These are phyloP conservation scores for Butorides virescens DNA, from an alignment of 2,113 vertebrate species.

Conservation along the genomic window DNA sequence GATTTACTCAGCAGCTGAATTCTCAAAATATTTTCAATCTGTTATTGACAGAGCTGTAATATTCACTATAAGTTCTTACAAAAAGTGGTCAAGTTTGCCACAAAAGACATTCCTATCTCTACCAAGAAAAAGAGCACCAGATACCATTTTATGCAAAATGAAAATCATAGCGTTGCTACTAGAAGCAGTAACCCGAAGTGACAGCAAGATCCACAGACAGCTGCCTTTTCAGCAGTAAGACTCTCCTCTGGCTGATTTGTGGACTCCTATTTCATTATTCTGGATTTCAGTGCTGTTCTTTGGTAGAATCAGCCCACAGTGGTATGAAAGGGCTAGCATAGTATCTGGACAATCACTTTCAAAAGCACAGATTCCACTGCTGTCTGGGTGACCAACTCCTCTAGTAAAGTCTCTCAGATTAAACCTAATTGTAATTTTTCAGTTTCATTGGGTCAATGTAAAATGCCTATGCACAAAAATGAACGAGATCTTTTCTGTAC, in stretches of 20 bases:
- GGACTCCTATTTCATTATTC: background rate
- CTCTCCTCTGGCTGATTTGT: background rate
- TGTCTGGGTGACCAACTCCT: accelerated
- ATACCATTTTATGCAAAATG: background rate
- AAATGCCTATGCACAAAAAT: background rate
- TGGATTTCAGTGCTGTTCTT: background rate
- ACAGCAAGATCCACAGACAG: background rate
- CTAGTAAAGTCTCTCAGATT: background rate
- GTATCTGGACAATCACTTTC: background rate
- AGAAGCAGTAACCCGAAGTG: background rate
- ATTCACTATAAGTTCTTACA: background rate
- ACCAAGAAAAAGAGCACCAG: background rate
- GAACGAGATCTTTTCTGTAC: accelerated
- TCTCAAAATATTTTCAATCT: background rate
- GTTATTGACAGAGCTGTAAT: background rate
- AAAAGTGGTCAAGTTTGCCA: background rate
- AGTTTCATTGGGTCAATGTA: background rate
- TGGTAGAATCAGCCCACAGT: background rate
- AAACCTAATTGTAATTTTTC: background rate
- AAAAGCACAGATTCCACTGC: background rate
- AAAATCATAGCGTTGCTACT: background rate
- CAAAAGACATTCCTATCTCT: background rate
- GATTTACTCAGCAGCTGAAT: background rate
- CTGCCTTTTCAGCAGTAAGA: background rate
- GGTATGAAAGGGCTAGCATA: background rate